Evolutionary conservation across 1,140 invertebrate species (phyloP), one percentile per base, ranked within the genome.

Genomic region (Drosophila auraria): DNA sequence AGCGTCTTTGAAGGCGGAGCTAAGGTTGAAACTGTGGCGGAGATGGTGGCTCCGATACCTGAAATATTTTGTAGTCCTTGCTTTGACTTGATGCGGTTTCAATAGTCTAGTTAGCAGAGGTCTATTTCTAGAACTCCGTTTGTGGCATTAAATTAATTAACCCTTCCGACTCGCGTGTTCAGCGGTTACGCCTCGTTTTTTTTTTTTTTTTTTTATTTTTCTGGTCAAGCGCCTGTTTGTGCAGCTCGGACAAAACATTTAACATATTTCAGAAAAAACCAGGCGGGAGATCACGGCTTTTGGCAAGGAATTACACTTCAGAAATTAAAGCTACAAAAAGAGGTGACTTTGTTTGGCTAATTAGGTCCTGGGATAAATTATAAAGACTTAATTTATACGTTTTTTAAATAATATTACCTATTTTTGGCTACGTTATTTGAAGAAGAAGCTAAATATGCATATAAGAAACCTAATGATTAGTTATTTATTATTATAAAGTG

Each of bases 131-230:
- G 47, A 76, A 25, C 33, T 64, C 70, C 7, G 30, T 17, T 53
- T 45, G 30, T 33, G n/a, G 87, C 79, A 77, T 89, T 89, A 76
- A 87, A 87, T 84, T 92, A 92, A 92, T 92, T 92, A 92, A 92
- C 83, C 86, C 78, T 78, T 78, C 27, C 11, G 30, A 23, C 15
- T 91, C 82, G 90, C 90, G 90, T 92, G 90, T 83, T 78, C 72
- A 72, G 59, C 61, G 75, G 86, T 78, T 80, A 79, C 90, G 90
- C 78, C 87, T 87, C 50, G 38, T 58, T 60, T 25, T 25, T 57
- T 47, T 38, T 25, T 4, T 47, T 14, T 44, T 33, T 27, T 44
- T 40, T 12, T 27, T 23, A 44, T 15, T 33, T 40, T 20, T 33
- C n/a, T 20, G 23, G 53, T 45, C 25, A 82, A 82, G 73, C 74